Evolutionary conservation across 2,888 invertebrate genomes (phyloP).

Genomic region (Allygus modestus): DNA sequence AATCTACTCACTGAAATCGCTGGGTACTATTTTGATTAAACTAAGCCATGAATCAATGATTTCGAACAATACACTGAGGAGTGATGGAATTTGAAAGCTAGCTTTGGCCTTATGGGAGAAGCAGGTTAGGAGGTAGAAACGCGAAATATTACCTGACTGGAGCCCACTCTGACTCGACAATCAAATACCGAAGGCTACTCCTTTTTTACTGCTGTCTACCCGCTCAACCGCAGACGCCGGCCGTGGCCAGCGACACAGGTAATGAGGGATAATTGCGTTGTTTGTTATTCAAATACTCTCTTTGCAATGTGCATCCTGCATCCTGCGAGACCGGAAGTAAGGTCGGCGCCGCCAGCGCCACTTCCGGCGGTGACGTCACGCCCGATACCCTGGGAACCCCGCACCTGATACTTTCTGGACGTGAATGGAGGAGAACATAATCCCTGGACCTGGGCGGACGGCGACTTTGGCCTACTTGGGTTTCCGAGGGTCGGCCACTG

Average conservation of each 20-base stretch:
- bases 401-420: slow-evolving; percentile 43
- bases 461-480: slow-evolving; percentile 30
- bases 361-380: slow-evolving; percentile 49
- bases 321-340: slow-evolving; percentile 25
- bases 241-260: not conserved
- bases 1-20: no score
- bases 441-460: not conserved
- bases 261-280: slow-evolving; percentile 15
- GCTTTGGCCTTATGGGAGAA: no score
- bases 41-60: no score
- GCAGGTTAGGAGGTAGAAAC: no score
- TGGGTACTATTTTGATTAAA: no score
- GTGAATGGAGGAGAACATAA: not conserved
- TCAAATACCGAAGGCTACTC: no score
- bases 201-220: no score
- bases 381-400: slow-evolving; percentile 47
- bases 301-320: slow-evolving; percentile 28
- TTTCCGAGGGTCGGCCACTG: not conserved
- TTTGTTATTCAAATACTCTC: slow-evolving; percentile 30
- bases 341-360: slow-evolving; percentile 36
- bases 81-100: no score
- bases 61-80: no score
- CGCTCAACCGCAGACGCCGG: no score
- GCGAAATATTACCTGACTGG: no score
- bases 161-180: no score